A percentile compares a stretch with the other conserved stretches of the same genome.
Evolutionary conservation across 30 jellyfish, hydroid and myxozoan genomes (phyloP).

Genomic region (Mastigias papua): DNA sequence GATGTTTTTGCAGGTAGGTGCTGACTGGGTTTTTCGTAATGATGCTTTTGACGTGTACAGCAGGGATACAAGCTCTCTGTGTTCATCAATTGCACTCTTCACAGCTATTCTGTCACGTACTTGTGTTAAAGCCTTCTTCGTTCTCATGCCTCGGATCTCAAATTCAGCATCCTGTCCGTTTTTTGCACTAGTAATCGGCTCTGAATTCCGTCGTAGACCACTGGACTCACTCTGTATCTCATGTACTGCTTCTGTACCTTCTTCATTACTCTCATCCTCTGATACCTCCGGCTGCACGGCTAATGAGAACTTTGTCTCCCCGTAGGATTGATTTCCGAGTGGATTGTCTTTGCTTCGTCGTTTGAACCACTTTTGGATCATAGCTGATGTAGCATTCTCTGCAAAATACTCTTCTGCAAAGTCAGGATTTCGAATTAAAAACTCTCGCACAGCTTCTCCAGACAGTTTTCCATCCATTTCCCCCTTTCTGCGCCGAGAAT

Average conservation of each 20-base stretch:
- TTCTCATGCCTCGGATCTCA: constrained; percentile 67
- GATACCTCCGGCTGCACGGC: constrained; percentile 45
- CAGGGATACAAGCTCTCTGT: constrained; percentile 10
- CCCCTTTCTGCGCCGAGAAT: no score
- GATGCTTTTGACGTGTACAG: constrained; percentile 35
- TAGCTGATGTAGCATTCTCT: constrained; percentile 64
- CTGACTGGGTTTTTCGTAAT: constrained; percentile 81
- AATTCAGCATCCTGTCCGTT: constrained; percentile 51
- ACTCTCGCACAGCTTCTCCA: constrained; percentile 51
- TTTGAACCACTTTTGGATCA: constrained; percentile 77
- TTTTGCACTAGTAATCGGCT: constrained; percentile 34
- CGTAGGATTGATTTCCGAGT: background rate
- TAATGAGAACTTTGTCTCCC: constrained; percentile 5
- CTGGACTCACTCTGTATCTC: background rate
- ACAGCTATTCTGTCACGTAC: background rate
- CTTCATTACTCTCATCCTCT: constrained; percentile 62
- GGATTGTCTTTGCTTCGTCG: constrained; percentile 32
- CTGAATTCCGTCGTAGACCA: constrained; percentile 48
- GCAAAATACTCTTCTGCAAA: constrained; percentile 77
- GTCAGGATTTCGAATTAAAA: constrained; percentile 42
- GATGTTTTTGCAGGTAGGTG: constrained; percentile 72
- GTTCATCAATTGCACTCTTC: constrained; percentile 20
- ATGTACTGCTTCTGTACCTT: background rate
- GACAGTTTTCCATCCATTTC: constrained; percentile 17
- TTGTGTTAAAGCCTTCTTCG: constrained; percentile 46